Evolutionary conservation across 1,140 invertebrate species (phyloP), one percentile per base, ranked within the genome.

Genomic region (Macrotrachela quadricornifera): DNA sequence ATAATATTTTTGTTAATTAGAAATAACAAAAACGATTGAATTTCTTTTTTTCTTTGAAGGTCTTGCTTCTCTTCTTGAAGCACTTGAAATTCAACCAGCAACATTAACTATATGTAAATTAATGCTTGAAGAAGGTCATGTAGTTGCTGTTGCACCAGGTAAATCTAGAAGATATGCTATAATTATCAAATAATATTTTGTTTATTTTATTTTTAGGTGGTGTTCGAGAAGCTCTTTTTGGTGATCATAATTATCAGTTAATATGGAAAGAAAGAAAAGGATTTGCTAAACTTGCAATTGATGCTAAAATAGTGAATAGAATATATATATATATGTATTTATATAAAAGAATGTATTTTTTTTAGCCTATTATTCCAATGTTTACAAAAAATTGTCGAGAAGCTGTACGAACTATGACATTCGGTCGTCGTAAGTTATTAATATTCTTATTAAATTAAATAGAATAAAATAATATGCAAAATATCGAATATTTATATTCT

Each of bases 351-450:
- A 30, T 39, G 18, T 11, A 39, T 42, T 56, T 36, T 46, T 74
- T 76, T 57, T 64, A 82, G 78, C 79, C 81, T 49, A 80, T 92
- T 18, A 80, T 96, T 65, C 92, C 92, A 53, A 79, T 96, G 69
- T 96, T 96, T 68, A 99, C 91, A 1, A 78, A 83, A 69, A 99
- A 97, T 76, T 69, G 92, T 36, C 77, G 91, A 58, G 91, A 97
- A 74, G 83, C 85, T 47, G 95, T 95, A 72, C 77, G 91, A 51
- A 64, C 66, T n/a, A 60, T 67, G 10, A 51, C 56, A 6, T 62
- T 65, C 51, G 63, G 62, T 38, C 61, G 61, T 65, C 59, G 67
- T 70, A 62, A 61, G 62, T 60, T 11, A 17, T 46, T 36, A 30
- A 8, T 30, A 2, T 30, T 8, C 2, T 30, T 30, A 30, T 30